A percentile compares a stretch with the other conserved stretches of the same genome.
These are phyloP conservation scores for Pionites leucogaster DNA, from an alignment of 2,113 vertebrate species.

Conservation along the genomic window DNA sequence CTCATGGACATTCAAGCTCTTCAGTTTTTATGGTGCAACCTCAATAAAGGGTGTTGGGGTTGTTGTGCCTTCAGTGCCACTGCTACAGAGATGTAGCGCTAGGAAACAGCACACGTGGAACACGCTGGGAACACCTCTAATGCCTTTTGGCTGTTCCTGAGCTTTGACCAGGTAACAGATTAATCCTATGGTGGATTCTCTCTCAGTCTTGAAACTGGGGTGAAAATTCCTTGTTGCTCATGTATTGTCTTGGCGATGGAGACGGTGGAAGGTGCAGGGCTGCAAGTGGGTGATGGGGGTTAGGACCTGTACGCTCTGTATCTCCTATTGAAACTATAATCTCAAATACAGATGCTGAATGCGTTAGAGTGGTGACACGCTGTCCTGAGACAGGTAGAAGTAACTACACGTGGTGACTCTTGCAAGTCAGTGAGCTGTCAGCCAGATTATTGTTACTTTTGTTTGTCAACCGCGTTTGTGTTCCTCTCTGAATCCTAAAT, in stretches of 20 bases:
- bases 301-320: background rate
- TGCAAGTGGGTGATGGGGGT: background rate
- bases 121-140: rapidly evolving
- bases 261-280: background rate
- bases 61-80: rapidly evolving
- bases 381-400: background rate
- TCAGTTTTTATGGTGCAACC: background rate
- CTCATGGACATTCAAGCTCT: background rate
- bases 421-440: background rate
- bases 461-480: background rate
- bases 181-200: background rate
- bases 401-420: rapidly evolving
- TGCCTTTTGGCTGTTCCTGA: background rate
- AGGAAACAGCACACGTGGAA: background rate
- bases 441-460: background rate
- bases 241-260: background rate
- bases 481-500: background rate
- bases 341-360: background rate
- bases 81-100: background rate
- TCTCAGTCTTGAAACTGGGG: background rate
- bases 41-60: background rate
- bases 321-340: background rate
- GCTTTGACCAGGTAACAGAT: background rate
- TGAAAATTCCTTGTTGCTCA: background rate
- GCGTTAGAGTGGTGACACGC: rapidly evolving